Evolutionary conservation across 35 echinoderm and acorn worm species (phyloP), one percentile per base, ranked within the genome.

Genomic region (Apostichopus parvimensis): DNA sequence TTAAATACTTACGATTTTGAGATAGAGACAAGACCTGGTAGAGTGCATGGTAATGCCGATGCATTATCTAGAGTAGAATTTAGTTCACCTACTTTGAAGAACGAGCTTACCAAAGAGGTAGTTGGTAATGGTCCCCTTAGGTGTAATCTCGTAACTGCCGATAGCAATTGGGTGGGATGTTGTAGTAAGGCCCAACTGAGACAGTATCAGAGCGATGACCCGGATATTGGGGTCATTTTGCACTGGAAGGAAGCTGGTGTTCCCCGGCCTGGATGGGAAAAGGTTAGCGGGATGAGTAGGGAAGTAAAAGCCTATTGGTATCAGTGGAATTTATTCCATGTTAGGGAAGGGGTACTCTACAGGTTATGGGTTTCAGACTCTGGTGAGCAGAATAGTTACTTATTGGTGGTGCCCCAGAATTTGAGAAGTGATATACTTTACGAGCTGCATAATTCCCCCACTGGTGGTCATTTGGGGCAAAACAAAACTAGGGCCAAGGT

Each of bases 391-490:
- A 64, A 82, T 25, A 60, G 59, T 26, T 77, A 93, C 55, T 8
- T 45, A 56, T 13, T 87, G 6, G n/a, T 79, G 13, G 82, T 87
- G 24, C 92, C 73, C 18, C 17, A 87, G n/a, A 53, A 25, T 26
- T 56, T 92, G 13, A 90, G 28, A 64, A 54, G 15, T 20, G 65
- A 75, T 34, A 77, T 90, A 6, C 21, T 90, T 12, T 90, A n/a
- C 70, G 73, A 90, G 34, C 17, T 76, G 0, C 79, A 85, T 34
- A 73, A 11, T 92, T 59, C 80, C 6, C 45, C 78, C 6, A 86
- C 91, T 70, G 78, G 8, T 6, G 80, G 34, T 2, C 91, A 92
- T 85, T 85, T 92, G 79, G 91, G 91, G 1, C 57, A 77, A 77
- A 66, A 64, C 14, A 92, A 86, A 77, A 92, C 91, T 6, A 22